Conservation (phyloP, 37 sponge, comb jelly and placozoan species). For the Cladorhizidae sp. region DNA sequence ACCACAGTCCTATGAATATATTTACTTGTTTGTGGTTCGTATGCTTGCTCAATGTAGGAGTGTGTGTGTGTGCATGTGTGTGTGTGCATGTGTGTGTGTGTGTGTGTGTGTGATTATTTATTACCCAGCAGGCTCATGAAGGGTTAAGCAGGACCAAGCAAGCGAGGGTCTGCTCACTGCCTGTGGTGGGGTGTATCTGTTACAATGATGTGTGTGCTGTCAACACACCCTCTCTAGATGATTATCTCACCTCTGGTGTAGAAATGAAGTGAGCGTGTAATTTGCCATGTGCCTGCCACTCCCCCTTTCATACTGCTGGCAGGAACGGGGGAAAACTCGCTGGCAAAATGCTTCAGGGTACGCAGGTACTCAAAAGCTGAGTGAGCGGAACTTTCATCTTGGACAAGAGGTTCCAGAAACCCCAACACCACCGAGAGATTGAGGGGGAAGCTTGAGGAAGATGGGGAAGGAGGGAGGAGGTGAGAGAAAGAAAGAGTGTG, state of each 20-base stretch:
- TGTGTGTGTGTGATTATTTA: too few species aligned
- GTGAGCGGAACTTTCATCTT: constrained; percentile 32
- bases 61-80: too few species aligned
- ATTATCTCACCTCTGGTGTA: constrained; percentile 24
- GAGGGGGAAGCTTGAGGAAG: constrained; percentile 43
- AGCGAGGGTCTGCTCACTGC: too few species aligned
- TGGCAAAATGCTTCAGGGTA: background rate
- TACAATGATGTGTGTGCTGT: background rate
- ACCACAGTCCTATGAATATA: too few species aligned
- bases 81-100: too few species aligned
- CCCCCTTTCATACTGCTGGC: background rate
- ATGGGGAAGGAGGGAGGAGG: background rate
- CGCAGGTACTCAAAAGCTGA: constrained; percentile 25
- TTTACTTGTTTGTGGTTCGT: too few species aligned
- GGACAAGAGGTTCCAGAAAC: constrained; percentile 37
- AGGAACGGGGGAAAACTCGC: background rate
- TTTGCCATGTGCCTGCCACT: constrained; percentile 10
- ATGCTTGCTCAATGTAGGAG: too few species aligned
- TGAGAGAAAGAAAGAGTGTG: too few species aligned
- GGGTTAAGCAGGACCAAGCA: too few species aligned
- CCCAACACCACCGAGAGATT: constrained; percentile 7
- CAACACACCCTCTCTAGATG: background rate
- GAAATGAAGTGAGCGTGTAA: constrained; percentile 3
- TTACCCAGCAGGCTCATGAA: too few species aligned
- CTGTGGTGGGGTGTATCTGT: too few species aligned